These are phyloP conservation scores for Phenganax stokvisi DNA, from an alignment of 92 coral and sea anemone genomes.

Conservation along the genomic window DNA sequence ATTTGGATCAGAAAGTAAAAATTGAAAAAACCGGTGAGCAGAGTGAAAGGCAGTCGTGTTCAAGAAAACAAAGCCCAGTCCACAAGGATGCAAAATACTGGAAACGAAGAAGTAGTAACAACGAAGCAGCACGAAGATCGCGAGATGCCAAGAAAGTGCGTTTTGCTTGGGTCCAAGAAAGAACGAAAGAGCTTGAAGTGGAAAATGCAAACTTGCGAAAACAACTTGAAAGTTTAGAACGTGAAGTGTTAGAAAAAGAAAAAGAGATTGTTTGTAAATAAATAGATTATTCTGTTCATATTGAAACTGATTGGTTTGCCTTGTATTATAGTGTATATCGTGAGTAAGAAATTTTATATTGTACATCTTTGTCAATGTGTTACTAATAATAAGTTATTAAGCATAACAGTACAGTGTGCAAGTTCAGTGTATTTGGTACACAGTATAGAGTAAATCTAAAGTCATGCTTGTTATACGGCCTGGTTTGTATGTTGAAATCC, in stretches of 20 bases:
- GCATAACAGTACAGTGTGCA: too few species aligned
- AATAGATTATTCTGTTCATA: too few species aligned
- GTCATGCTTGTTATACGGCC: too few species aligned
- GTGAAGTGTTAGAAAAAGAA: conserved; percentile 57
- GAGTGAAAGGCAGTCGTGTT: background rate
- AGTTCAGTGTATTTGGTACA: too few species aligned
- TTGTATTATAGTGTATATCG: too few species aligned
- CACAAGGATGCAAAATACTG: conserved; percentile 26
- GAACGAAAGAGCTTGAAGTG: conserved; percentile 50
- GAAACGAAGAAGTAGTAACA: conserved; percentile 38
- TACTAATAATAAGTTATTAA: too few species aligned
- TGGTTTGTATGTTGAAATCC: too few species aligned
- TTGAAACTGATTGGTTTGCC: too few species aligned
- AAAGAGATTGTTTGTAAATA: background rate
- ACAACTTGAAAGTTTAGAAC: conserved; percentile 53
- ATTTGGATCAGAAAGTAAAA: background rate
- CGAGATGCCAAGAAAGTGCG: conserved; percentile 34
- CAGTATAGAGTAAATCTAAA: too few species aligned
- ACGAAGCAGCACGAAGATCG: conserved; percentile 37
- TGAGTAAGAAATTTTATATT: too few species aligned
- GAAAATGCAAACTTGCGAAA: conserved; percentile 60
- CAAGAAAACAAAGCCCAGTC: background rate
- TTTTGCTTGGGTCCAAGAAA: conserved; percentile 27
- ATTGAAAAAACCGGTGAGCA: background rate
- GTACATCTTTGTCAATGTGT: too few species aligned